Conservation (phyloP, 23 tunicate genomes). For the Styela plicata region DNA sequence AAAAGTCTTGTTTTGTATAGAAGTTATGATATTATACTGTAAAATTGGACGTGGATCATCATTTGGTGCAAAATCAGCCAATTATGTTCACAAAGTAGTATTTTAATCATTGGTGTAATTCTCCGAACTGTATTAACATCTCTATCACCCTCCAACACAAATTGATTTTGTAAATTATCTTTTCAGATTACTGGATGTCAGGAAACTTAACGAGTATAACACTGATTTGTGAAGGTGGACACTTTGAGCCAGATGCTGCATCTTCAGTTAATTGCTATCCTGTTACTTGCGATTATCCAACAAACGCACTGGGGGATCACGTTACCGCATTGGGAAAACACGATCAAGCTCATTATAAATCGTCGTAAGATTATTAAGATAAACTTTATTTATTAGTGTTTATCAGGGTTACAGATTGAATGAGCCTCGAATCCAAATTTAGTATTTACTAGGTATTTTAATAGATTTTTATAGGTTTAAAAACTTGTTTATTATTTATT, state of each 20-base stretch:
- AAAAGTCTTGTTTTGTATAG: too few species aligned
- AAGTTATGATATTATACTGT: too few species aligned
- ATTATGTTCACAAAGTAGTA: neutral
- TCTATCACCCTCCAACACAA: too few species aligned
- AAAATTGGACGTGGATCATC: too few species aligned
- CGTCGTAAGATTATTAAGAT: neutral
- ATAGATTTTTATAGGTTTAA: too few species aligned
- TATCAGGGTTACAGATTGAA: too few species aligned
- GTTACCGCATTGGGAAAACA: neutral
- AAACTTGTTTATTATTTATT: too few species aligned
- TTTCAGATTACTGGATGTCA: slow-evolving; percentile 54
- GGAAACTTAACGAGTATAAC: slow-evolving; percentile 5
- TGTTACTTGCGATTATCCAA: slow-evolving; percentile 37
- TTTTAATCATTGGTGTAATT: neutral
- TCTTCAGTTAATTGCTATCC: slow-evolving; percentile 32
- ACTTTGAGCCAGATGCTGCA: slow-evolving; percentile 35
- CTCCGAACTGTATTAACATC: neutral
- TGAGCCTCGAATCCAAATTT: too few species aligned
- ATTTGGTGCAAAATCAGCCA: too few species aligned
- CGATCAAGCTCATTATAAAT: neutral
- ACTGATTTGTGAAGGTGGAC: slow-evolving; percentile 12
- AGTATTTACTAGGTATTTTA: too few species aligned
- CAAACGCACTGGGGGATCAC: neutral
- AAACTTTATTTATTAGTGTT: neutral
- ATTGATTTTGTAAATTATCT: too few species aligned